phyloP scores from a whole-genome alignment of 2,113 vertebrate genomes.

The Microtus ochrogaster region DNA sequence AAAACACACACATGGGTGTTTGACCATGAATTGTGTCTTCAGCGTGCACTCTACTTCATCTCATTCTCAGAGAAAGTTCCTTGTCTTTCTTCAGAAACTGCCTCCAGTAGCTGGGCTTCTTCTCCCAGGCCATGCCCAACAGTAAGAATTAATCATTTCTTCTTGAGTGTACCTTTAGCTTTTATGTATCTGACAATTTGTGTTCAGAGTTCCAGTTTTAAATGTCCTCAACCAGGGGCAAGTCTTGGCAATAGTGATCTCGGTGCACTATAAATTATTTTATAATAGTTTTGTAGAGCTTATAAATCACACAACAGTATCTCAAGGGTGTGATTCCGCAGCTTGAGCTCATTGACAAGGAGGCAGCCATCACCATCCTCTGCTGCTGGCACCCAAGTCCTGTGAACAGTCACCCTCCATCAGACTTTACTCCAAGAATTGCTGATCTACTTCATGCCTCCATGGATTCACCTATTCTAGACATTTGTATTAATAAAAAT shows the following conservation, averaged over 20 bases:
- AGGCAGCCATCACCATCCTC: background rate
- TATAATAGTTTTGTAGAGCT: background rate
- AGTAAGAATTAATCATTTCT: background rate
- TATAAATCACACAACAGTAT: background rate
- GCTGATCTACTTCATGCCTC: background rate
- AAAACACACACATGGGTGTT: background rate
- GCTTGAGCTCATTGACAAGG: background rate
- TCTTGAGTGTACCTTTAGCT: background rate
- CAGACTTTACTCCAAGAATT: background rate
- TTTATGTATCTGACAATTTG: background rate
- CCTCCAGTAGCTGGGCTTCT: background rate
- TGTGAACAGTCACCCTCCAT: background rate
- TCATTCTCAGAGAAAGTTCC: background rate
- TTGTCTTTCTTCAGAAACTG: constrained; percentile 23
- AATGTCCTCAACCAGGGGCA: background rate
- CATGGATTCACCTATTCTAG: background rate
- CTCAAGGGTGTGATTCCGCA: background rate
- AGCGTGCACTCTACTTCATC: background rate
- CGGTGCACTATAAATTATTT: background rate
- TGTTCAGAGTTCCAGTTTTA: background rate
- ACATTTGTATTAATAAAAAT: background rate
- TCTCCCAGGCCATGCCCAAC: background rate
- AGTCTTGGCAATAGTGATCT: background rate
- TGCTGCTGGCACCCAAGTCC: background rate
- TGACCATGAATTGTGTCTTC: background rate